These are phyloP conservation scores for Phymatocera aterrima DNA, from an alignment of 2,888 invertebrate genomes.

Conservation along the genomic window DNA sequence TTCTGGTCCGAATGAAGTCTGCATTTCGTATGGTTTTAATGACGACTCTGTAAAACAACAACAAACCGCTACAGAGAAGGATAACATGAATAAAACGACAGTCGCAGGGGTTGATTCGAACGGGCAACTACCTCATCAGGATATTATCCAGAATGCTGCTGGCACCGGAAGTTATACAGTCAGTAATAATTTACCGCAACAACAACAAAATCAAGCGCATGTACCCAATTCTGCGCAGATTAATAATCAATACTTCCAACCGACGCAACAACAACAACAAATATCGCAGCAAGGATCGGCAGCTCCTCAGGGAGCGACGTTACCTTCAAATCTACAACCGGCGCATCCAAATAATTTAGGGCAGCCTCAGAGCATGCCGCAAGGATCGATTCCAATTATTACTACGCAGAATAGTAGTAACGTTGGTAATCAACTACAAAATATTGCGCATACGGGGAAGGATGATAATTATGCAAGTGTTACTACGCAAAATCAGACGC, in stretches of 20 bases:
- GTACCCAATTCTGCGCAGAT: conserved; percentile 67
- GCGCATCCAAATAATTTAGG: conserved; percentile 76
- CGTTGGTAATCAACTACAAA: conserved; percentile 60
- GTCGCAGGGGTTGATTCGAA: conserved; percentile 66
- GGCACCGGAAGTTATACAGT: background rate
- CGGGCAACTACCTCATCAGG: conserved; percentile 65
- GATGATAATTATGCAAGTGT: conserved; percentile 66
- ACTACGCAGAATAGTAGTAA: conserved; percentile 72
- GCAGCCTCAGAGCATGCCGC: conserved; percentile 78
- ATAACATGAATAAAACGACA: conserved; percentile 48
- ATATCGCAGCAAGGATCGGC: conserved; percentile 75
- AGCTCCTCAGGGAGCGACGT: conserved; percentile 79
- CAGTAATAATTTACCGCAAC: conserved; percentile 76
- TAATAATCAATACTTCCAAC: conserved; percentile 74
- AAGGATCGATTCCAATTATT: conserved; percentile 79
- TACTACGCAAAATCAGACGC: conserved; percentile 62
- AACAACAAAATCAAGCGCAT: conserved; percentile 76
- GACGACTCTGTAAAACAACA: conserved; percentile 69
- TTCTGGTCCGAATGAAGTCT: conserved; percentile 70
- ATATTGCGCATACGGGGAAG: conserved; percentile 59
- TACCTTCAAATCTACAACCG: conserved; percentile 79
- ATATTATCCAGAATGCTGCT: background rate
- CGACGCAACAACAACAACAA: conserved; percentile 71
- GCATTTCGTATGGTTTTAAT: conserved; percentile 72
- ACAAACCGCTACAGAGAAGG: conserved; percentile 54